Base-by-base conservation (phyloP, 2,888 invertebrate species). In the Craniophora ligustri region DNA sequence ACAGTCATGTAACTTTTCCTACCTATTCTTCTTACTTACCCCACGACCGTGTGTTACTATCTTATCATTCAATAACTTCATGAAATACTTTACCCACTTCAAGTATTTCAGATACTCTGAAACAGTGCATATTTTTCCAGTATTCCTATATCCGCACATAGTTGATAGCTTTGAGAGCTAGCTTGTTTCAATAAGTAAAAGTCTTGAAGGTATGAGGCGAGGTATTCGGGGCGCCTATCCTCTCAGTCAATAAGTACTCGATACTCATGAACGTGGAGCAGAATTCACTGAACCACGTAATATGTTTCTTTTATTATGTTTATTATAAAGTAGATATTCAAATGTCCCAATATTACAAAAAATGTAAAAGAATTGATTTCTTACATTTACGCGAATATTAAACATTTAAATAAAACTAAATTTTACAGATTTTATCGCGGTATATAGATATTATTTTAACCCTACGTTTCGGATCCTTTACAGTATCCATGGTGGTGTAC, bases 281-380 rank as follows among this genome's bases (percentile, higher is more conserved):
- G 32, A 48, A 47, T 13, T 41, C 62, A 67, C n/a, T 48, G 68
- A 67, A 39, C 48, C 62, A 32, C 2, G 47, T 48, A 55, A 55
- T 50, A 44, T 61, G 44, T 21, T 58, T 61, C 15, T 21, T 31
- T 10, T 5, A 18, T 18, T n/a, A 30, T n/a, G n/a, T n/a, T n/a
- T n/a, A n/a, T n/a, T 35, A 28, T 39, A 26, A 30, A 18, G 3
- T 28, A 28, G 32, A 10, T 19, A 42, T 32, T 42, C 28, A 38
- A 7, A 34, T 18, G n/a, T n/a, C n/a, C n/a, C n/a, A n/a, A n/a
- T n/a, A n/a, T n/a, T n/a, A n/a, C n/a, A n/a, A n/a, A n/a, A n/a
- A n/a, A n/a, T n/a, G n/a, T n/a, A n/a, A n/a, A n/a, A n/a, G n/a
- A n/a, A n/a, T n/a, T n/a, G n/a, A n/a, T n/a, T n/a, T n/a, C n/a